A percentile compares a stretch with the other conserved stretches of the same genome.
Conservation (phyloP, 2,113 vertebrate species). For the Colinus virginianus region DNA sequence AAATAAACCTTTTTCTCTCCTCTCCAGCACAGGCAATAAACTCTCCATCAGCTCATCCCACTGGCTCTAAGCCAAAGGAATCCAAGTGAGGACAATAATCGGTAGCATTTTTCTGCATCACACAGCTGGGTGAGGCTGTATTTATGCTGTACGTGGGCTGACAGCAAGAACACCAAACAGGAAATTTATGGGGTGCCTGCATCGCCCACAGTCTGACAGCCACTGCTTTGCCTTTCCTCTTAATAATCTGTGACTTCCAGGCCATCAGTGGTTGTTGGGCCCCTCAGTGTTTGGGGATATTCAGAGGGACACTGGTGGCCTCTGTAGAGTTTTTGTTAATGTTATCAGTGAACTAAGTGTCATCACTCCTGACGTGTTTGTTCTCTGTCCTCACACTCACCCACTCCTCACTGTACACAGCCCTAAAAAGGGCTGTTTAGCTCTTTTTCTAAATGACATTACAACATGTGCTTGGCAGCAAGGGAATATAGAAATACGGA, state of each 20-base stretch:
- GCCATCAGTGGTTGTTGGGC: neutral
- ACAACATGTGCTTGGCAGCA: neutral
- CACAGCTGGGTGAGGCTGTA: constrained; percentile 5
- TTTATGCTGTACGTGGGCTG: neutral
- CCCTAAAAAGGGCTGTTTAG: too few relatives aligned
- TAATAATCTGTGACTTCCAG: constrained; percentile 32
- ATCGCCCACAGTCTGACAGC: constrained; percentile 9
- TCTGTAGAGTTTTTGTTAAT: neutral
- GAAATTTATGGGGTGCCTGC: constrained; percentile 30
- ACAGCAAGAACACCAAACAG: constrained; percentile 9
- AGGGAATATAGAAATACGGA: neutral
- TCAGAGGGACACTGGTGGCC: neutral
- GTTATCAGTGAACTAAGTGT: neutral
- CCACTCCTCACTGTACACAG: too few relatives aligned
- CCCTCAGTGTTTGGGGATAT: neutral
- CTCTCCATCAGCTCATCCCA: neutral
- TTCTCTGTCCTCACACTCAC: neutral
- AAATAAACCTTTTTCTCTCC: constrained; percentile 30
- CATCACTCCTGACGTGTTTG: neutral
- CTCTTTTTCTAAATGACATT: neutral
- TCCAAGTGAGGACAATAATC: constrained; percentile 47
- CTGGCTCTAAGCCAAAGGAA: neutral
- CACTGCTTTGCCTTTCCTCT: neutral
- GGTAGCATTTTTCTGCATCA: constrained; percentile 47
- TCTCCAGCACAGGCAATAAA: neutral